A percentile compares a stretch with the other conserved stretches of the same genome.
These are phyloP conservation scores for Scolopax bukidnonensis DNA, from an alignment of 2,797 vertebrate species.

Conservation along the genomic window DNA sequence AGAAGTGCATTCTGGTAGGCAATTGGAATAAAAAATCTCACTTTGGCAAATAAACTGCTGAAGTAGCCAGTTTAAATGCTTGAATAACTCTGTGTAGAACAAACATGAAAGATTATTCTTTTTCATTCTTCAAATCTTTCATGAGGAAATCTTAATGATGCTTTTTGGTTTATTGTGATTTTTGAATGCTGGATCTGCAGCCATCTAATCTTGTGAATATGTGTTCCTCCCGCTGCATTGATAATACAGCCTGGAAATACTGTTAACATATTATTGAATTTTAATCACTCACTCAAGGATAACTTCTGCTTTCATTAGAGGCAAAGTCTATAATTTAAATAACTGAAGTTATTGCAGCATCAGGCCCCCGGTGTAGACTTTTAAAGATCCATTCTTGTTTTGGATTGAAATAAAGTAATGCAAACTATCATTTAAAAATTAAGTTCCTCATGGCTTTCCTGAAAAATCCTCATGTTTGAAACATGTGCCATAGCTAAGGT, in stretches of 20 bases:
- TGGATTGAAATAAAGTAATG: background rate
- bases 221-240: background rate
- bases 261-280: background rate
- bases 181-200: background rate
- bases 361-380: background rate
- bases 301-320: background rate
- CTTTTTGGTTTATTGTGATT: background rate
- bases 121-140: background rate
- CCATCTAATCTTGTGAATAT: background rate
- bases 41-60: background rate
- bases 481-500: background rate
- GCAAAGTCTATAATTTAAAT: background rate
- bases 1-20: background rate
- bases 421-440: background rate
- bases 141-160: background rate
- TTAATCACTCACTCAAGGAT: conserved; percentile 31
- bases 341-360: background rate
- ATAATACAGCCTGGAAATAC: background rate
- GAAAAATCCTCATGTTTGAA: background rate
- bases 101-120: background rate
- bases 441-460: background rate
- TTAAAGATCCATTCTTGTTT: background rate
- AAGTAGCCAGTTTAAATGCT: background rate
- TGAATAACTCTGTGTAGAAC: background rate
- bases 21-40: background rate